These are phyloP conservation scores for Oryzias javanicus DNA, from an alignment of 2,113 vertebrate species.

Conservation along the genomic window DNA sequence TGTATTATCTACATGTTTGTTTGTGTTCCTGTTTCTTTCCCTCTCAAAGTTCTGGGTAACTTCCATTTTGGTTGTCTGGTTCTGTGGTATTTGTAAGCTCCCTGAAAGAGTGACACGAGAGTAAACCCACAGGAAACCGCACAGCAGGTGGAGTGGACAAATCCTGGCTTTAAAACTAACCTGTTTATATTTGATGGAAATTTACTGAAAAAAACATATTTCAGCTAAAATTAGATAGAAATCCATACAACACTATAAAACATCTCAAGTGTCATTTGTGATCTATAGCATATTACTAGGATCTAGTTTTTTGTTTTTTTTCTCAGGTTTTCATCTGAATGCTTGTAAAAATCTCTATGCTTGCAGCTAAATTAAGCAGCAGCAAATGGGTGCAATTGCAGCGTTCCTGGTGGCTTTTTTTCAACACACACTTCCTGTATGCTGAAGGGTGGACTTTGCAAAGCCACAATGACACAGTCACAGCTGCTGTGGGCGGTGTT, in stretches of 20 bases:
- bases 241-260: not conserved
- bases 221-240: not conserved
- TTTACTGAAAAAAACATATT: no score
- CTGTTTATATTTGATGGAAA: not conserved
- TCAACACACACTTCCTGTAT: constrained; percentile 11
- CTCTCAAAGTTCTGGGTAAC: not conserved
- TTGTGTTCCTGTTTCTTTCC: not conserved
- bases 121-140: constrained; percentile 12
- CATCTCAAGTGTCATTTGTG: not conserved
- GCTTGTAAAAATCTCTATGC: not conserved
- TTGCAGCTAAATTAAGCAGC: constrained; percentile 8
- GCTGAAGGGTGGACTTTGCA: constrained; percentile 27
- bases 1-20: not conserved
- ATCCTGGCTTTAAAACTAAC: not conserved
- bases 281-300: not conserved
- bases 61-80: not conserved
- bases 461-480: constrained; percentile 17
- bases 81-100: not conserved
- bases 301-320: not conserved
- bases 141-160: not conserved
- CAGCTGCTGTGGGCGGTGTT: constrained; percentile 14
- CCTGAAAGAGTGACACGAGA: not conserved
- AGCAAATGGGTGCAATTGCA: constrained; percentile 22
- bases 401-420: constrained; percentile 22
- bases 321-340: not conserved